phyloP scores from a whole-genome alignment of 1,140 invertebrate species.

The Drosophila pallidifrons region DNA sequence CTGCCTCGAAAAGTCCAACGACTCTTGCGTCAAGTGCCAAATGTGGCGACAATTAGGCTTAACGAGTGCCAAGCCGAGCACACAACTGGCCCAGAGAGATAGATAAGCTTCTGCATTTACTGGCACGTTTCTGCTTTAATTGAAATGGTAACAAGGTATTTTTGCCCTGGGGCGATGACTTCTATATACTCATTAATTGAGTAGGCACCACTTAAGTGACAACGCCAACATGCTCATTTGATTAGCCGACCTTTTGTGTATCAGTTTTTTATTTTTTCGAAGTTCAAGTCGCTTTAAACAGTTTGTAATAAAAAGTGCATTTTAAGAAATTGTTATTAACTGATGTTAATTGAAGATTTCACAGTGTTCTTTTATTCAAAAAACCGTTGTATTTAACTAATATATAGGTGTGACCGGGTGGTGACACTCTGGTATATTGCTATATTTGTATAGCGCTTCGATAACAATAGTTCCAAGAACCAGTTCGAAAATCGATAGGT shows the following conservation, averaged over 20 bases:
- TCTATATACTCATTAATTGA: neutral
- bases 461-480: neutral
- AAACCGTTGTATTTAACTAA: too few relatives aligned
- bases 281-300: too few relatives aligned
- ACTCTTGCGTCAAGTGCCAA: slow-evolving; percentile 33
- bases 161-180: neutral
- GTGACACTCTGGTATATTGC: too few relatives aligned
- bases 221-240: neutral
- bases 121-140: slow-evolving; percentile 38
- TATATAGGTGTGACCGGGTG: too few relatives aligned
- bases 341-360: too few relatives aligned
- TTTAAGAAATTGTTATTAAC: too few relatives aligned
- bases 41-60: slow-evolving; percentile 48
- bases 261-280: neutral
- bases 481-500: slow-evolving; percentile 13
- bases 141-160: slow-evolving; percentile 38
- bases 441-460: neutral
- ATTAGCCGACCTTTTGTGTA: slow-evolving; percentile 10
- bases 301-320: too few relatives aligned
- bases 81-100: slow-evolving; percentile 21
- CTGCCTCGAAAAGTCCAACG: slow-evolving; percentile 59
- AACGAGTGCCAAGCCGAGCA: slow-evolving; percentile 25
- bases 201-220: slow-evolving; percentile 5
- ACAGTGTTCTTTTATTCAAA: too few relatives aligned
- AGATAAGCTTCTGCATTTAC: slow-evolving; percentile 47